Conservation (phyloP, 2,888 invertebrate genomes). For the Lithophane ornitopus region DNA sequence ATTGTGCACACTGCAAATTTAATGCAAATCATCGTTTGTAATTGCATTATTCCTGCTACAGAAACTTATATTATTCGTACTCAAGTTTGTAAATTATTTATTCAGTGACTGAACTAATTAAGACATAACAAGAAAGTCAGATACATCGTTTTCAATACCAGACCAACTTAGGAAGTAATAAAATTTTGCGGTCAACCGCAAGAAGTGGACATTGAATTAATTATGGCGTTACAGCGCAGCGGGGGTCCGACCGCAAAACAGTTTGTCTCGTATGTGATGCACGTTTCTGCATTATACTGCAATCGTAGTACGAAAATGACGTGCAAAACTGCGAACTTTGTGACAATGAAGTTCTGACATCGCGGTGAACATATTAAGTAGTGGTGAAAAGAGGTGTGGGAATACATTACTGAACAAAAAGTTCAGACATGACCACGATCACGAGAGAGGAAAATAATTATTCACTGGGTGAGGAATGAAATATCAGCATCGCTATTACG, state of each 20-base stretch:
- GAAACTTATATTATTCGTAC: not conserved
- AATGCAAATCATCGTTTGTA: slow-evolving; percentile 40
- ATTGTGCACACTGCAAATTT: slow-evolving; percentile 11
- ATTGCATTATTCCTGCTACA: slow-evolving; percentile 29
- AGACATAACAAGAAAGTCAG: slow-evolving; percentile 60
- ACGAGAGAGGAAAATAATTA: slow-evolving; percentile 8
- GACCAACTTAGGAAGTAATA: slow-evolving; percentile 74
- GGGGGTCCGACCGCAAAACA: slow-evolving; percentile 75
- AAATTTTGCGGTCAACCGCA: slow-evolving; percentile 76
- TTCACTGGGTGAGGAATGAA: slow-evolving; percentile 11
- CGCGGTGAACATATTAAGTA: slow-evolving; percentile 56
- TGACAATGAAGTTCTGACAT: slow-evolving; percentile 67
- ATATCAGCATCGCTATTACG: slow-evolving; percentile 24
- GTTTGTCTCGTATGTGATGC: slow-evolving; percentile 71
- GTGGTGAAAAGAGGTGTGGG: slow-evolving; percentile 55
- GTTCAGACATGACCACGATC: slow-evolving; percentile 11
- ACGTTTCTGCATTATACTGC: slow-evolving; percentile 72
- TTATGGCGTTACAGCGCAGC: slow-evolving; percentile 72
- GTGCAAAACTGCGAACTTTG: slow-evolving; percentile 68
- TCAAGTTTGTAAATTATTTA: slow-evolving; percentile 2
- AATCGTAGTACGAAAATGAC: slow-evolving; percentile 68
- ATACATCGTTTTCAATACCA: slow-evolving; percentile 65
- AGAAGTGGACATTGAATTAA: slow-evolving; percentile 78
- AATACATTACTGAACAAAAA: slow-evolving; percentile 50
- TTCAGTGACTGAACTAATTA: slow-evolving; percentile 55